Evolutionary conservation across 2,113 vertebrate genomes (phyloP), one percentile per base, ranked within the genome.

Genomic region (Reinhardtius hippoglossoides): DNA sequence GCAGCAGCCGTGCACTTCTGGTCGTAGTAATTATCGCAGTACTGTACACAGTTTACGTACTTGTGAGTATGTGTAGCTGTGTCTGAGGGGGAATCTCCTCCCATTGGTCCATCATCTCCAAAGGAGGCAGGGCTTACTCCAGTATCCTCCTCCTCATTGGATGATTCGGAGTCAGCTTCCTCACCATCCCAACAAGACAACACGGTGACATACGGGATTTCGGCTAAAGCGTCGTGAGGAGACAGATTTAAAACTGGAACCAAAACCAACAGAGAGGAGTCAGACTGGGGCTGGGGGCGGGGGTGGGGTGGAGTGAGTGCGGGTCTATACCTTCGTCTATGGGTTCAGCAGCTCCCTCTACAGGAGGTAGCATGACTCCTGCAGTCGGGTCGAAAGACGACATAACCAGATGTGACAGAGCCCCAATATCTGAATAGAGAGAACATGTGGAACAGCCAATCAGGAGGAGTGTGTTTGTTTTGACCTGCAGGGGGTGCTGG

Each of bases 111-210:
- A 9, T 69, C 21, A 1, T 44, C 42, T 13, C 15, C n/a, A 50
- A 62, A 24, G 24, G 58, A 40, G 55, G 57, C 6, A 0, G 64
- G 4, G 20, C 4, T 44, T 46, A 8, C 50, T 31, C 55, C 75
- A 40, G 70, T 23, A 24, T 78, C 70, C 9, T 91, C 86, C 37
- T 91, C 92, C 57, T 92, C 91, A 82, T 85, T 89, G 55, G 91
- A 93, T 0, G 89, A 92, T 6, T 92, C 92, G 0, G 78, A 58
- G 16, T 92, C 92, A 21, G 1, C 31, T 55, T 90, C 92, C 3
- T 91, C 92, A 15, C 8, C 37, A 9, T 83, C 74, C 88, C 87
- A 92, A 44, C 44, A 59, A 1, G 85, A 70, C 60, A 91, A 9
- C 31, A 78, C n/a, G 0, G 71, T 79, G 24, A 78, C n/a, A 1